These are phyloP conservation scores for Dryadula phaetusa DNA, from an alignment of 2,888 invertebrate genomes.

Conservation along the genomic window DNA sequence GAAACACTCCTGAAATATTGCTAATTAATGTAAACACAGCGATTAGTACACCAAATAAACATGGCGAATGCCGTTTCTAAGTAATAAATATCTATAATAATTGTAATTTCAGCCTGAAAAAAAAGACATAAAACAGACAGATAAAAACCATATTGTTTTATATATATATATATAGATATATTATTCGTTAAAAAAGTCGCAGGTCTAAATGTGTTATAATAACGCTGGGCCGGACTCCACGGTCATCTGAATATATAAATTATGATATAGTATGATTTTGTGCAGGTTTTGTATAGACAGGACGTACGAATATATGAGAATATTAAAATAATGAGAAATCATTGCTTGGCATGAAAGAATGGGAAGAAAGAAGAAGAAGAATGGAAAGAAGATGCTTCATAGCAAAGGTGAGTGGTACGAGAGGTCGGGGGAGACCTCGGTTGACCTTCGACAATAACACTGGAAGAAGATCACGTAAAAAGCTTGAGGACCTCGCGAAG, in stretches of 20 bases:
- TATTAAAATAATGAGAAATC: too few species aligned
- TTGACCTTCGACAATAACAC: too few species aligned
- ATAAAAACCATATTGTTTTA: conserved; percentile 76
- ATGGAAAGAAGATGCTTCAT: too few species aligned
- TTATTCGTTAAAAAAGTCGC: conserved; percentile 20
- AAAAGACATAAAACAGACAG: conserved; percentile 78
- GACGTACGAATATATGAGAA: too few species aligned
- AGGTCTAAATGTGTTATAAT: too few species aligned
- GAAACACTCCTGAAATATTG: conserved; percentile 77
- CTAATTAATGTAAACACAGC: conserved; percentile 84
- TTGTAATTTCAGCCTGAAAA: conserved; percentile 77
- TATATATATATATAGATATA: conserved; percentile 4
- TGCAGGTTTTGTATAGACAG: conserved; percentile 9
- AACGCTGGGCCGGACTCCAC: conserved; percentile 59
- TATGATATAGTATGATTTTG: conserved; percentile 74
- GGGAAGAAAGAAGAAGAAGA: too few species aligned
- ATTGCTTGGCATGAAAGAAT: too few species aligned
- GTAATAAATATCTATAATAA: conserved; percentile 83
- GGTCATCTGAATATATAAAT: conserved; percentile 83
- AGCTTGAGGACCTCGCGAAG: too few species aligned
- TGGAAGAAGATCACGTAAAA: too few species aligned
- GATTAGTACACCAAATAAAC: conserved; percentile 80
- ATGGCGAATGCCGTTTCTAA: conserved; percentile 71
- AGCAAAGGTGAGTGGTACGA: too few species aligned
- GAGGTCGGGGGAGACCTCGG: too few species aligned